Conservation (phyloP, 2,888 invertebrate species). For the Agriopis aurantiaria region DNA sequence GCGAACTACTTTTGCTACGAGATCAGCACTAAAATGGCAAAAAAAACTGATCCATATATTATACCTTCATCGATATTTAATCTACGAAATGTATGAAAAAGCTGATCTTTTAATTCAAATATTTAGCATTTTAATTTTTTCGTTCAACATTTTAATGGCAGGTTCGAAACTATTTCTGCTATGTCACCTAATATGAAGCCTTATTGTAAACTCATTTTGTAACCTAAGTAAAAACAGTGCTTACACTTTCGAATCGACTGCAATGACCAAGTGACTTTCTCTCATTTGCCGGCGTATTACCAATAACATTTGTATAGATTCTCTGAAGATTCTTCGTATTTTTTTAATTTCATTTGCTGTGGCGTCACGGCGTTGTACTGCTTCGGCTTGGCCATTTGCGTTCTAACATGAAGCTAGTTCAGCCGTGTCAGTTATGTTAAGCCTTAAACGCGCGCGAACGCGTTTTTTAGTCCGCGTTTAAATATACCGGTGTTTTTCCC, state of each 20-base stretch:
- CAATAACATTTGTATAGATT: slow-evolving; percentile 63
- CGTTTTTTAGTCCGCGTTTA: slow-evolving; percentile 38
- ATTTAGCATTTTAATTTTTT: no score
- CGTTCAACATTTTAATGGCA: background rate
- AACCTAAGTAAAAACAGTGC: slow-evolving; percentile 55
- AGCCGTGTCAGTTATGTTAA: slow-evolving; percentile 32
- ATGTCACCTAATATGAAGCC: slow-evolving; percentile 15
- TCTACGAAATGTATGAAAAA: no score
- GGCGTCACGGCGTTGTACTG: slow-evolving; percentile 73
- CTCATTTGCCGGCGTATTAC: slow-evolving; percentile 51
- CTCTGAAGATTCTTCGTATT: slow-evolving; percentile 66
- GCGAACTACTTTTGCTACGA: no score
- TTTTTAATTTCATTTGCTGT: slow-evolving; percentile 76
- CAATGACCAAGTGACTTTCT: slow-evolving; percentile 71
- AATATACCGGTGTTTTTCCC: slow-evolving; percentile 42
- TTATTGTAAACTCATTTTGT: slow-evolving; percentile 32
- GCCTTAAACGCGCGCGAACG: slow-evolving; percentile 66
- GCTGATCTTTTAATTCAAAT: background rate
- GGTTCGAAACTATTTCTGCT: background rate
- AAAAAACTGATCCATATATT: no score
- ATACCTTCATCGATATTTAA: no score
- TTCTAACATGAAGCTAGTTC: slow-evolving; percentile 62
- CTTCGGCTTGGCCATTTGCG: slow-evolving; percentile 72
- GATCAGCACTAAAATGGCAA: no score
- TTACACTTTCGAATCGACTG: slow-evolving; percentile 77